Base-by-base conservation (phyloP, 2,797 vertebrate species). In the Selene dorsalis region DNA sequence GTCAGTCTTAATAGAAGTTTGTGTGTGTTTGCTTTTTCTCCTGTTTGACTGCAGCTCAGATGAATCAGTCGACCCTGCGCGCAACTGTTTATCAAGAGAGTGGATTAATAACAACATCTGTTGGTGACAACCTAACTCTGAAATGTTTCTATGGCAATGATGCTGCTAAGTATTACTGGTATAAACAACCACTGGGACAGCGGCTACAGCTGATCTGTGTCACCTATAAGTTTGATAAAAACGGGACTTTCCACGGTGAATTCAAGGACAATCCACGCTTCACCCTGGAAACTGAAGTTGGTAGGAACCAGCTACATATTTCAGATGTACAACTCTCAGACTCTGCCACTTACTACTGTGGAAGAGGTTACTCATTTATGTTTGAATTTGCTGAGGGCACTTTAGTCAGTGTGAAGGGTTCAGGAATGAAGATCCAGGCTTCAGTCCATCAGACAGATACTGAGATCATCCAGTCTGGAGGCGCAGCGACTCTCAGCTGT, bases 341-440 rank as follows among this genome's bases (percentile, higher is more conserved):
- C 50, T 71, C 87, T 12, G 89, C 77, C 0, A 77, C 70, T 16
- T 90, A 90, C 32, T 72, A 56, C 39, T 90, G 89, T 17, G 75
- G 32, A 24, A 57, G 22, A 3, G 24, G 56, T 10, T 13, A 39
- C 64, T 16, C 22, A 39, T 18, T 14, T 14, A 12, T 8, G 1
- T 41, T 77, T 14, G 35, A 62, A 24, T 84, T 87, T 47, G 39
- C 12, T 1, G 69, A 66, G 10, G 75, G 55, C 1, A n/a, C 30
- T 6, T 2, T 9, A 8, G 28, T 77, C n/a, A 57, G 30, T 39
- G 39, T 69, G 7, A 64, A 58, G 8, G 71, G 45, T 38, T 70
- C 69, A 30, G 71, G 9, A 17, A 9, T 47, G 16, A 52, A 57
- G 0, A 55, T 82, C 20, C 14, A 67, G 30, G 50, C 72, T 75